Evolutionary conservation across 2,113 vertebrate species (phyloP), one percentile per base, ranked within the genome.

Genomic region (Sorex fumeus): DNA sequence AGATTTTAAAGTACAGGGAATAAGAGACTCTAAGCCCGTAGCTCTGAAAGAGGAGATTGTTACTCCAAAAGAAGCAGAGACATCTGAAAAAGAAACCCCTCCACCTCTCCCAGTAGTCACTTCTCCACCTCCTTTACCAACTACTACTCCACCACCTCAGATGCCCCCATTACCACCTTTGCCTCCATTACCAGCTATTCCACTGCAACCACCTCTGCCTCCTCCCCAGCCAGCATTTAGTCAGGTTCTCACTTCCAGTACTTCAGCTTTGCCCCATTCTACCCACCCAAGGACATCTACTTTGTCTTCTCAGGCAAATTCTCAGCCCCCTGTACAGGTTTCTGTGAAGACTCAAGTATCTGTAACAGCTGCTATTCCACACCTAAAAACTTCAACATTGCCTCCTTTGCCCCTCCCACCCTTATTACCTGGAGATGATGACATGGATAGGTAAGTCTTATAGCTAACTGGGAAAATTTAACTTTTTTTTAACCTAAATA

Each of bases 361-460:
- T 92, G 95, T 98, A 87, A 98, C 98, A 62, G 98, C 98, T 96
- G 98, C 98, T 97, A 97, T 98, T 64, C 98, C 98, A 27, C 97
- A 98, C 85, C 97, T 99, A 97, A 99, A 99, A 98, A 99, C 99
- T 7, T 99, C 99, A 78, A 99, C 99, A 0, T 97, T 99, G 96
- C 99, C 99, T 90, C 99, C 98, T 47, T 98, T 99, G 74, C 99
- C 99, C 32, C 97, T 99, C 64, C 99, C 99, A 40, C 99, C 99
- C 43, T 88, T 98, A 96, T 98, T 99, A 96, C 98, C 98, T 95
- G 99, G 99, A 97, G 99, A 99, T 91, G 97, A 98, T 97, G 98
- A 98, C 96, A 98, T 99, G 97, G 99, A 99, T 97, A 99, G 99
- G 99, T 99, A 97, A 99, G 98, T 95, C 12, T 36, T 15, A 45